These are phyloP conservation scores for Chaetodon trifascialis DNA, from an alignment of 2,113 vertebrate species.

Conservation along the genomic window DNA sequence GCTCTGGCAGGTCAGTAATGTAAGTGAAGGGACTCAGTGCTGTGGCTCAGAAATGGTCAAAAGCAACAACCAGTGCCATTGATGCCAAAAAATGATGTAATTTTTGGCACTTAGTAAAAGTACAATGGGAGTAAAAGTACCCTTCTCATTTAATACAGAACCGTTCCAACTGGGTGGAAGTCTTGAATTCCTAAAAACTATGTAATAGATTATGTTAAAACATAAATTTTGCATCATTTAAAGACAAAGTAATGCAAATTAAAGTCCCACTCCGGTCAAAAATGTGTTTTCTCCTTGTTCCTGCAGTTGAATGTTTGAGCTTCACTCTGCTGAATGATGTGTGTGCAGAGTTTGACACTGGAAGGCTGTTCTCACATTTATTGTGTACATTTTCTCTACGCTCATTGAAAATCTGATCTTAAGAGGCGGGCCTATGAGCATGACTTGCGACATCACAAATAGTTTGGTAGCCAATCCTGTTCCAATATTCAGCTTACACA, in stretches of 20 bases:
- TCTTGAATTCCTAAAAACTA: background rate
- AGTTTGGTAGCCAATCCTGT: no score
- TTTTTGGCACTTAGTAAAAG: background rate
- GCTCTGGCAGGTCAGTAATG: background rate
- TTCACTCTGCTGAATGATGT: no score
- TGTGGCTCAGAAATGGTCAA: slow-evolving; percentile 1
- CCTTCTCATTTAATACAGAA: background rate
- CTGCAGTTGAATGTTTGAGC: no score
- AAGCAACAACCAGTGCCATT: slow-evolving; percentile 2
- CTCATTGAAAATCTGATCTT: no score
- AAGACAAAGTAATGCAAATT: background rate
- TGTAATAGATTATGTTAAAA: background rate
- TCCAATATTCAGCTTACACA: no score
- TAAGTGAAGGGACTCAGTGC: background rate
- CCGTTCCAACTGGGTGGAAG: background rate
- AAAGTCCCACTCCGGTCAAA: no score
- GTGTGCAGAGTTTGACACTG: no score
- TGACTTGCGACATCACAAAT: no score
- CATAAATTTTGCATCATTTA: background rate
- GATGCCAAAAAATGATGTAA: background rate
- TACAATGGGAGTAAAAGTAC: background rate
- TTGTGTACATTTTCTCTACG: no score
- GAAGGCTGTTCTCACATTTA: no score
- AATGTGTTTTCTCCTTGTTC: no score
- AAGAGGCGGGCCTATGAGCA: no score